A percentile compares a stretch with the other conserved stretches of the same genome.
Evolutionary conservation across 2,888 invertebrate species (phyloP).

Genomic region (Epistrophe grossulariae): DNA sequence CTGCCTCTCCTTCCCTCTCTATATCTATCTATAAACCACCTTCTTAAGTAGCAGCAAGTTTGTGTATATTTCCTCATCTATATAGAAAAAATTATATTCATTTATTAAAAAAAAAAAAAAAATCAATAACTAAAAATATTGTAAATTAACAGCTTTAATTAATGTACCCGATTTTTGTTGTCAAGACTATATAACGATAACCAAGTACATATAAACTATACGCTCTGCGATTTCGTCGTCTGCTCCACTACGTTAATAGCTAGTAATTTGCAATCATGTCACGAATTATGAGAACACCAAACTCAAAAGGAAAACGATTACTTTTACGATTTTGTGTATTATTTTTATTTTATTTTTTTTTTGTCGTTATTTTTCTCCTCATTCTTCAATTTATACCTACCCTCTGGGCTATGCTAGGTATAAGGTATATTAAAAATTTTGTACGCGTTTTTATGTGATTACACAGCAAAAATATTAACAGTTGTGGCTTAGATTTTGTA

Average conservation of each 20-base stretch:
- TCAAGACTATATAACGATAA: constrained; percentile 2
- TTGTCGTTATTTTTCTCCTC: background rate
- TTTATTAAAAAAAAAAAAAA: background rate
- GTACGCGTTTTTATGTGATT: constrained; percentile 71
- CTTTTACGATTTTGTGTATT: constrained; percentile 54
- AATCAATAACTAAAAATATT: constrained; percentile 45
- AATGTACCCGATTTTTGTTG: constrained; percentile 40
- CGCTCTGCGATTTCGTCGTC: background rate
- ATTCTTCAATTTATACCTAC: background rate
- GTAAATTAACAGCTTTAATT: constrained; percentile 58
- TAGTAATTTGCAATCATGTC: constrained; percentile 70
- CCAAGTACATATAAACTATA: background rate
- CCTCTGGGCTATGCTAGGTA: no score
- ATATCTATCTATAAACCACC: background rate
- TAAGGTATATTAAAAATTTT: constrained; percentile 61
- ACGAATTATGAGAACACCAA: constrained; percentile 73
- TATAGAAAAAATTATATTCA: background rate
- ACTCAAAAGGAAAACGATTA: constrained; percentile 64
- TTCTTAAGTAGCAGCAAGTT: background rate
- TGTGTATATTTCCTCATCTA: background rate
- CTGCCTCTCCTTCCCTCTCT: no score
- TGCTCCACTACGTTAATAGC: background rate
- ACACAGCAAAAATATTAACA: constrained; percentile 51
- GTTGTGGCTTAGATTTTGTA: constrained; percentile 72
- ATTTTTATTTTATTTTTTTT: constrained; percentile 24